Evolutionary conservation across 2,113 vertebrate species (phyloP).

Genomic region (Crocuta crocuta): DNA sequence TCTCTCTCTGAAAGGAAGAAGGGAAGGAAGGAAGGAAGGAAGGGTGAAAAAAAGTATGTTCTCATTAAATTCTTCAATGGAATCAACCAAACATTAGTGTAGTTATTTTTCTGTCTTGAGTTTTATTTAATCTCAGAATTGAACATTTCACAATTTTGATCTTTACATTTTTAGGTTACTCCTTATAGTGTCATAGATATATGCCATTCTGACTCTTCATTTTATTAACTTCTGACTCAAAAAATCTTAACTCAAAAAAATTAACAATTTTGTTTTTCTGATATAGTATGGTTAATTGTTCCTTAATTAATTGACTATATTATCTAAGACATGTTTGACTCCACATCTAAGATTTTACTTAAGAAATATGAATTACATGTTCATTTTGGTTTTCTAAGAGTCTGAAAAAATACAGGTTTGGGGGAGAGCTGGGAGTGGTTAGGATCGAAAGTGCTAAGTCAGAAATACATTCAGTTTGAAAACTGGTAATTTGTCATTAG

Average conservation of each 20-base stretch:
- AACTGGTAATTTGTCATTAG: neutral
- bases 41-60: no score
- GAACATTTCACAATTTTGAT: neutral
- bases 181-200: neutral
- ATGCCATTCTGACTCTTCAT: neutral
- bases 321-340: neutral
- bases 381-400: neutral
- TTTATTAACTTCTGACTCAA: neutral
- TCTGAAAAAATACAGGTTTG: neutral
- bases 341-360: neutral
- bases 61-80: neutral
- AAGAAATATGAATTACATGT: neutral
- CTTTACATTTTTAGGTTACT: neutral
- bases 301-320: neutral
- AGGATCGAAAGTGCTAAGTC: neutral
- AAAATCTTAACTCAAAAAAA: neutral
- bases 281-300: neutral
- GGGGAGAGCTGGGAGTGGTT: neutral
- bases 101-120: neutral
- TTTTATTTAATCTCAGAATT: neutral
- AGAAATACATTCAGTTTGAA: neutral
- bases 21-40: no score
- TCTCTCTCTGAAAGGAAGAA: no score
- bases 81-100: neutral
- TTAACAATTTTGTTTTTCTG: neutral